Conservation (phyloP, 2,888 invertebrate genomes). For the Lomographa bimaculata region DNA sequence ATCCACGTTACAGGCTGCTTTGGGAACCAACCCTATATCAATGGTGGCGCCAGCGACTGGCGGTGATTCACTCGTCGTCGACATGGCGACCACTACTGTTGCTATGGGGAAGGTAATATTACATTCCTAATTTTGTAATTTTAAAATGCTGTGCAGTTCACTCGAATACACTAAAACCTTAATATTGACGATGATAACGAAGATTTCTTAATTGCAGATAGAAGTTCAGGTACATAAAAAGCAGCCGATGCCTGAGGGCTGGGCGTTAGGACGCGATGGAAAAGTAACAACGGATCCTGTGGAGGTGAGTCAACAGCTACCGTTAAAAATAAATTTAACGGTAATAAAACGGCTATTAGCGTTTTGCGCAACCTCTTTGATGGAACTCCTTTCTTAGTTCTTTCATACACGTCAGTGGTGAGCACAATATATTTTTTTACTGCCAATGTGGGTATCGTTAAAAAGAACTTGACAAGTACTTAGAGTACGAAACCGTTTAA, state of each 20-base stretch:
- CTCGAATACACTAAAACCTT: no score
- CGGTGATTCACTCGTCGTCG: slow-evolving; percentile 91
- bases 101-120: slow-evolving; percentile 96
- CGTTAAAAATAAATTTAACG: no score
- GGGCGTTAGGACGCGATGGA: slow-evolving; percentile 89
- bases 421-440: no score
- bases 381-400: no score
- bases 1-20: slow-evolving; percentile 85
- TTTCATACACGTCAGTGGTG: no score
- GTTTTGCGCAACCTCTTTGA: no score
- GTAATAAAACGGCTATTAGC: no score
- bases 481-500: no score
- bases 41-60: slow-evolving; percentile 88
- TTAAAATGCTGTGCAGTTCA: neutral
- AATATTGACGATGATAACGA: no score
- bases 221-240: slow-evolving; percentile 92
- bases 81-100: slow-evolving; percentile 97
- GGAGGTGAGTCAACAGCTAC: slow-evolving; percentile 46
- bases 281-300: slow-evolving; percentile 86
- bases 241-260: slow-evolving; percentile 90
- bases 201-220: slow-evolving; percentile 82
- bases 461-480: no score
- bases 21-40: slow-evolving; percentile 96
- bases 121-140: slow-evolving; percentile 1
- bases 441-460: no score